A percentile compares a stretch with the other conserved stretches of the same genome.
Evolutionary conservation across 2,113 vertebrate genomes (phyloP).

Genomic region (Osmerus mordax): DNA sequence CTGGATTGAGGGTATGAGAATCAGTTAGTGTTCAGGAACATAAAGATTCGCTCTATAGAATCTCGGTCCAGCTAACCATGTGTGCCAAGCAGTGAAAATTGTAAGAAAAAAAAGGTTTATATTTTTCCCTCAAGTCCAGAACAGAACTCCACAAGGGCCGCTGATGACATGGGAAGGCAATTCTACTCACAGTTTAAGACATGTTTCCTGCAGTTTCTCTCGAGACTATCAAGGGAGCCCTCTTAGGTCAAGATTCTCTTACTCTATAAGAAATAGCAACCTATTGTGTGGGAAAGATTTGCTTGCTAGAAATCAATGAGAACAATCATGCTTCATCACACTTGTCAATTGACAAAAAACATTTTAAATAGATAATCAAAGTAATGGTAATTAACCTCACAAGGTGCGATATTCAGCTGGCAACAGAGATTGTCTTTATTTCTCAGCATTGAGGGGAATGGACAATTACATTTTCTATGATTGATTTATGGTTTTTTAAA

Average conservation of each 20-base stretch:
- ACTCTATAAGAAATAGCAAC: slow-evolving; percentile 6
- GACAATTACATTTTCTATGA: slow-evolving; percentile 23
- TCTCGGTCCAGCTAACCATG: slow-evolving; percentile 18
- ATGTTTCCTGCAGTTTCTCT: slow-evolving; percentile 34
- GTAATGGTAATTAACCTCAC: background rate
- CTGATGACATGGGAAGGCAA: slow-evolving; percentile 43
- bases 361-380: background rate
- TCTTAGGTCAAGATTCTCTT: slow-evolving; percentile 20
- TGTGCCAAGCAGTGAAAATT: slow-evolving; percentile 36
- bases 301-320: slow-evolving; percentile 25
- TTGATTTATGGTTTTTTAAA: background rate
- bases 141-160: slow-evolving; percentile 24
- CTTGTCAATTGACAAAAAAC: too few species aligned
- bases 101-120: slow-evolving; percentile 11
- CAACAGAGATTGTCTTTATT: too few species aligned
- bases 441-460: background rate
- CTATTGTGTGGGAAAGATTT: slow-evolving; percentile 17
- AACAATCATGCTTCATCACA: slow-evolving; percentile 9
- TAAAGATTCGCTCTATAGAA: too few species aligned
- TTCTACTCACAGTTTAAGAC: slow-evolving; percentile 44
- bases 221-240: slow-evolving; percentile 14
- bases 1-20: too few species aligned
- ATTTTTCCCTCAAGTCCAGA: slow-evolving; percentile 20
- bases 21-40: too few species aligned
- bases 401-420: too few species aligned